These are phyloP conservation scores for Eospalax fontanierii DNA, from an alignment of 2,797 vertebrate genomes.

Conservation along the genomic window DNA sequence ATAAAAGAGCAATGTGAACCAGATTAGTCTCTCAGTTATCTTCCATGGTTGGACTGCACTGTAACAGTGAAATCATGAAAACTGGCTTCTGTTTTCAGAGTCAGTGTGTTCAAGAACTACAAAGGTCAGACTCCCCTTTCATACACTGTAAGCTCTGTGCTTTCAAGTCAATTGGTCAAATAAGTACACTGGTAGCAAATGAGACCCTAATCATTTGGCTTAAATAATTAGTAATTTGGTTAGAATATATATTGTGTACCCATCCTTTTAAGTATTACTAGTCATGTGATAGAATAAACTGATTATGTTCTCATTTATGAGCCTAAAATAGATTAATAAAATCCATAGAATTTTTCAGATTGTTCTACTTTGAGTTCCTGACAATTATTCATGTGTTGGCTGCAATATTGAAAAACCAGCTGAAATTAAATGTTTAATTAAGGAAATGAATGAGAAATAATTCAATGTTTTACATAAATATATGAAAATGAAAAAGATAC, in stretches of 20 bases:
- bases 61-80: neutral
- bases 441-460: neutral
- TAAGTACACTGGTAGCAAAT: neutral
- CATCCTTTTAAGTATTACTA: neutral
- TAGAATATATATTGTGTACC: neutral
- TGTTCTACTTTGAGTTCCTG: neutral
- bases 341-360: neutral
- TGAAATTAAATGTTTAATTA: conserved; percentile 45
- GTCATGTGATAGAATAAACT: neutral
- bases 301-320: conserved; percentile 16
- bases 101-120: neutral
- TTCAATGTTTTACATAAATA: conserved; percentile 2
- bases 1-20: neutral
- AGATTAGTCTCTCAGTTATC: neutral
- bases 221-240: neutral
- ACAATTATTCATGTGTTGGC: neutral
- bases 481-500: neutral
- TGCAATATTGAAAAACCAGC: neutral
- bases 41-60: neutral
- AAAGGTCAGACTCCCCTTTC: neutral
- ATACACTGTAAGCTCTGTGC: neutral
- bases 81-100: neutral
- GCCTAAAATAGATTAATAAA: neutral
- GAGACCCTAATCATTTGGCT: neutral
- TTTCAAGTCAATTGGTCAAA: neutral